Evolutionary conservation across 2,797 vertebrate species (phyloP).

Genomic region (Simalia tracyae): DNA sequence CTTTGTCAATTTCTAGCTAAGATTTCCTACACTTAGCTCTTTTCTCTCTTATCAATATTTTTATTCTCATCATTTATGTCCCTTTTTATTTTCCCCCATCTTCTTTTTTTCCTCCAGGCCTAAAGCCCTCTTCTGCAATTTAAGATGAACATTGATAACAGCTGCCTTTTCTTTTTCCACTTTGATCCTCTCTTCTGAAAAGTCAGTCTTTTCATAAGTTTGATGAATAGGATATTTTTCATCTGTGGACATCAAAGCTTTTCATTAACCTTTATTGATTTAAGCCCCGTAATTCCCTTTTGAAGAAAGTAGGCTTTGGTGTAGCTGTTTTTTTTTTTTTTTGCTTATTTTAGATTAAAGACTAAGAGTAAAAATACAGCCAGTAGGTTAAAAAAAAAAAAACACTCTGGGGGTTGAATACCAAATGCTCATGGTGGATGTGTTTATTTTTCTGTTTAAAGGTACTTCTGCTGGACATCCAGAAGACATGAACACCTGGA

Average conservation of each 20-base stretch:
- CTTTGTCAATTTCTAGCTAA: neutral
- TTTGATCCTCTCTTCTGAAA: constrained; percentile 38
- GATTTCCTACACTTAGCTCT: neutral
- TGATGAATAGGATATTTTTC: constrained; percentile 56
- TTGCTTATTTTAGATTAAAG: neutral
- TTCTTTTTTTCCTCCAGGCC: constrained; percentile 16
- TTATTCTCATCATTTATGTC: neutral
- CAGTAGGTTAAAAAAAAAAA: neutral
- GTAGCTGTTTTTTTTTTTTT: constrained; percentile 16
- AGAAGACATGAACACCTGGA: neutral
- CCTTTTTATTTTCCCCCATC: neutral
- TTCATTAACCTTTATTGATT: constrained; percentile 52
- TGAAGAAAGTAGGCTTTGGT: constrained; percentile 37
- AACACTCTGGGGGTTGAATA: neutral
- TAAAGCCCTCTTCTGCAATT: neutral
- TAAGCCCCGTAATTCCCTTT: constrained; percentile 31
- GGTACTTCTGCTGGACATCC: neutral
- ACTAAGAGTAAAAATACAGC: neutral
- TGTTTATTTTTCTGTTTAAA: neutral
- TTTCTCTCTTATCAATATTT: neutral
- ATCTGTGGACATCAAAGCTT: constrained; percentile 54
- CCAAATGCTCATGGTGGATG: neutral
- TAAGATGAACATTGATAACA: constrained; percentile 17
- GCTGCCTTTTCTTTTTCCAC: constrained; percentile 8
- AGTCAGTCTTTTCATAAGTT: constrained; percentile 39